phyloP scores from a whole-genome alignment of 2,113 vertebrate genomes.

The Lasiurus borealis region DNA sequence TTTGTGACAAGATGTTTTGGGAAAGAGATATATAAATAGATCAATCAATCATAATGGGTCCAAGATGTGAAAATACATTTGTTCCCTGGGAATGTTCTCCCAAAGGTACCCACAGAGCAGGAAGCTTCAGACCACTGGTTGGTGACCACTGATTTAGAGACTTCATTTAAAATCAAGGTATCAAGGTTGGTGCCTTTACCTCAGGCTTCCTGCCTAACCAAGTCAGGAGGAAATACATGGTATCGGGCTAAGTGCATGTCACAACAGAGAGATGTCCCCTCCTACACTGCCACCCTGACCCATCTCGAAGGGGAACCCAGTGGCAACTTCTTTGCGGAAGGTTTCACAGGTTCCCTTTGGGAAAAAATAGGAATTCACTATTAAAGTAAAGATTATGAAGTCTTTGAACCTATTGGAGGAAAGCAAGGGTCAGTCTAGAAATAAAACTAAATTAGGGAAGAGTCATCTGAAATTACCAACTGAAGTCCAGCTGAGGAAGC shows the following conservation, averaged over 20 bases:
- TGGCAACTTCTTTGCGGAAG: conserved; percentile 77
- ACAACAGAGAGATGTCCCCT: conserved; percentile 52
- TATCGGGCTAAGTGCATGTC: not conserved
- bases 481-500: no score
- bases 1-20: conserved; percentile 34
- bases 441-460: no score
- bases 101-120: not conserved
- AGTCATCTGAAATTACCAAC: no score
- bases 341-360: conserved; percentile 38
- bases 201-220: not conserved
- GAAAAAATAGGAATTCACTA: conserved; percentile 33
- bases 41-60: not conserved
- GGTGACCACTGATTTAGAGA: not conserved
- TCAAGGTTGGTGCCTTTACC: not conserved
- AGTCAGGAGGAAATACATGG: not conserved
- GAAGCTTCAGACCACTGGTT: no score
- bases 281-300: conserved; percentile 63
- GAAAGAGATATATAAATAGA: not conserved
- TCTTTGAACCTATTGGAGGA: conserved; percentile 77
- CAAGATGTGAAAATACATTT: conserved; percentile 46
- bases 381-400: conserved; percentile 63
- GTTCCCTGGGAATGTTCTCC: not conserved
- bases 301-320: conserved; percentile 79
- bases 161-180: not conserved
- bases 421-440: not conserved